These are phyloP conservation scores for Cygnus buccinator DNA, from an alignment of 2,113 vertebrate genomes.

Conservation along the genomic window DNA sequence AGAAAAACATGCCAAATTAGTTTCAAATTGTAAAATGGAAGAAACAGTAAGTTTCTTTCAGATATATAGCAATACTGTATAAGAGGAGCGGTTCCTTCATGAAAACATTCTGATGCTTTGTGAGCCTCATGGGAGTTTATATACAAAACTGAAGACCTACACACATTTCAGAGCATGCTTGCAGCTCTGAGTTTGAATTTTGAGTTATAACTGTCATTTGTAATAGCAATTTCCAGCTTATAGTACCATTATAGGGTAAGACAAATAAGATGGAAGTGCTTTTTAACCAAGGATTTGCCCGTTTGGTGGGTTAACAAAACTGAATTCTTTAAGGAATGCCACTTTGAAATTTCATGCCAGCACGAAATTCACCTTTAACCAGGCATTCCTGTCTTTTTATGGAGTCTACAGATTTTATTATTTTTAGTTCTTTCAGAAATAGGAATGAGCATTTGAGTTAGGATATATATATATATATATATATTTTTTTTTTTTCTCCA, in stretches of 20 bases:
- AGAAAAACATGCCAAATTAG: background rate
- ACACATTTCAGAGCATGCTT: background rate
- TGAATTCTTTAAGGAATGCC: background rate
- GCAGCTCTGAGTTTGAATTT: background rate
- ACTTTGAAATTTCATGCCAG: background rate
- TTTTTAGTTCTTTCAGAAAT: slow-evolving; percentile 8
- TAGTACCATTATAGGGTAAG: background rate
- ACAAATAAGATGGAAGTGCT: background rate
- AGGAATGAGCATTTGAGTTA: background rate
- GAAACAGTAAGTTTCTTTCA: background rate
- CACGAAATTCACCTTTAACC: background rate
- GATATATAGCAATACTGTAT: background rate
- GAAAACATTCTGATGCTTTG: background rate
- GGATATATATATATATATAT: background rate
- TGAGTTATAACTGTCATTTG: background rate
- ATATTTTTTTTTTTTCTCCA: background rate
- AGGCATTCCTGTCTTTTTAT: background rate
- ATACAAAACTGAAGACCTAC: background rate
- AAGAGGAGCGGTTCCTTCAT: background rate
- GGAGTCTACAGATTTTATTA: background rate
- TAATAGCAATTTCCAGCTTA: background rate
- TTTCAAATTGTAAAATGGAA: background rate
- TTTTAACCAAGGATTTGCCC: background rate
- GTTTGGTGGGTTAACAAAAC: background rate
- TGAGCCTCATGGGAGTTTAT: background rate